These are phyloP conservation scores for Tinea pellionella DNA, from an alignment of 2,888 invertebrate genomes.

Conservation along the genomic window DNA sequence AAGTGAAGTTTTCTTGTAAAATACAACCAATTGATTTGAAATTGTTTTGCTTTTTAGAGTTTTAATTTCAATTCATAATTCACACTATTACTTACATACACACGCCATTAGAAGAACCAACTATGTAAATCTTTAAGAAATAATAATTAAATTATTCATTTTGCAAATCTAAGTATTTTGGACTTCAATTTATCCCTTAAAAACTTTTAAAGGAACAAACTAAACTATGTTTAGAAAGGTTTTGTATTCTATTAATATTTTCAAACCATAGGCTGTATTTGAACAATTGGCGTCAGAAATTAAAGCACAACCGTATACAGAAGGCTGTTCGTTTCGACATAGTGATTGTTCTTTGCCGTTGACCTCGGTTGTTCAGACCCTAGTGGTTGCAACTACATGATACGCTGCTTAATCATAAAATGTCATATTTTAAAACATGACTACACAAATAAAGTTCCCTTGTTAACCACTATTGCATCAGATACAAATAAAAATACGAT, in stretches of 20 bases:
- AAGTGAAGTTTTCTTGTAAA: not conserved
- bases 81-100: no score
- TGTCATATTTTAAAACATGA: not conserved
- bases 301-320: conserved; percentile 7
- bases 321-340: conserved; percentile 15
- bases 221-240: no score
- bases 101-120: no score
- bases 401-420: conserved; percentile 1
- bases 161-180: no score
- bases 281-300: conserved; percentile 10
- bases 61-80: no score
- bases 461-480: not conserved
- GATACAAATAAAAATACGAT: not conserved
- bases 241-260: not conserved
- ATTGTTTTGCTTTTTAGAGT: not conserved
- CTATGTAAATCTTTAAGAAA: no score
- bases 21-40: not conserved
- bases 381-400: not conserved
- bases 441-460: not conserved
- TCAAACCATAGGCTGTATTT: not conserved
- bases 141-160: no score
- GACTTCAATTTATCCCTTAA: no score
- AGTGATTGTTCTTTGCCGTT: conserved; percentile 32
- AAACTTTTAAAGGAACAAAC: no score
- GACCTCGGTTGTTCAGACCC: conserved; percentile 23